These are phyloP conservation scores for Argyresthia goedartella DNA, from an alignment of 2,888 invertebrate species.

Conservation along the genomic window DNA sequence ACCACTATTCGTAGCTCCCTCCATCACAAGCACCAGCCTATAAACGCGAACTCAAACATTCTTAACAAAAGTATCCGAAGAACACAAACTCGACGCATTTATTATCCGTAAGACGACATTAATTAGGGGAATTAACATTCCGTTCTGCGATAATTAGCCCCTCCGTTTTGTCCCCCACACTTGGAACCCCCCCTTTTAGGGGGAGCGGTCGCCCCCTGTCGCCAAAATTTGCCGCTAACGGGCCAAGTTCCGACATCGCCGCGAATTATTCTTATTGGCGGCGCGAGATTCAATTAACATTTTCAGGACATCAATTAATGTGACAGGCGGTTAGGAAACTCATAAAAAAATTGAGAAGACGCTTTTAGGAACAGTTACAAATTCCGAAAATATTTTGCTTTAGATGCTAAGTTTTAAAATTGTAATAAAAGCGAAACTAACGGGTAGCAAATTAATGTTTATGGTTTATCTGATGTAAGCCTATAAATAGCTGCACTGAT, in stretches of 20 bases:
- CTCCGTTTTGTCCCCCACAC: neutral
- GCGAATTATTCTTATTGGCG: neutral
- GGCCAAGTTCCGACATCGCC: neutral
- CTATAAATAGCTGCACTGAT: no score
- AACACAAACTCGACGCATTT: slow-evolving; percentile 14
- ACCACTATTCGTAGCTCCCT: no score
- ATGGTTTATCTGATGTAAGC: no score
- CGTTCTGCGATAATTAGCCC: slow-evolving; percentile 20
- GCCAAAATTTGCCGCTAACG: neutral
- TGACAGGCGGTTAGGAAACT: neutral
- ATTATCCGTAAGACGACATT: slow-evolving; percentile 22
- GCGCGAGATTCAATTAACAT: slow-evolving; percentile 3
- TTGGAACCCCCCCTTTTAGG: neutral
- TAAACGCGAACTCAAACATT: neutral
- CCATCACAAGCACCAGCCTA: neutral
- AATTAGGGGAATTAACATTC: slow-evolving; percentile 27
- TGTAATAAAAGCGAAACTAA: no score
- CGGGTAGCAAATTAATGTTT: no score
- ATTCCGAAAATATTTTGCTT: no score
- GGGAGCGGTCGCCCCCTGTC: neutral
- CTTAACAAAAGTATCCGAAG: neutral
- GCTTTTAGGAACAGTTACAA: no score
- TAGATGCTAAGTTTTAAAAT: no score
- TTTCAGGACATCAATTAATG: slow-evolving; percentile 4
- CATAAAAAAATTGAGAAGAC: neutral